Conservation (phyloP, 2,113 vertebrate genomes). For the Misgurnus anguillicaudatus region DNA sequence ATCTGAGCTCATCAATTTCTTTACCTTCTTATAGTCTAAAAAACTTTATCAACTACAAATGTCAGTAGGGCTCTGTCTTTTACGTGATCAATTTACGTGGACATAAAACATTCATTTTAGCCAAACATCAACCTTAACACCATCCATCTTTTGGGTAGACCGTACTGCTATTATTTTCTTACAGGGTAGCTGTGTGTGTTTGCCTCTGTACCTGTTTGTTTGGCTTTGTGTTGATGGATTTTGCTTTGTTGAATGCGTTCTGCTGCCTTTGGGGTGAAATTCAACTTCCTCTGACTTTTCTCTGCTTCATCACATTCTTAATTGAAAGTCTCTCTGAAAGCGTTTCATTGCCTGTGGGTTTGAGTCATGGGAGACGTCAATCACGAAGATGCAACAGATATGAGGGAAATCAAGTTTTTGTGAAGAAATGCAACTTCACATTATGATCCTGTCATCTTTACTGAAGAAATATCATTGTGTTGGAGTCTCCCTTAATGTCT, state of each 20-base stretch:
- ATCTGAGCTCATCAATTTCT: too few relatives aligned
- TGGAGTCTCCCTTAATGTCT: background rate
- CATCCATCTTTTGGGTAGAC: too few relatives aligned
- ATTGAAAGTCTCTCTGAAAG: constrained; percentile 23
- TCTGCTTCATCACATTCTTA: background rate
- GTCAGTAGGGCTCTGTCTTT: too few relatives aligned
- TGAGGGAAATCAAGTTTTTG: constrained; percentile 11
- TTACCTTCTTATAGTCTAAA: too few relatives aligned
- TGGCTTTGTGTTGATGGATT: constrained; percentile 22
- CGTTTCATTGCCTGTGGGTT: constrained; percentile 18
- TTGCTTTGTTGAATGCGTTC: constrained; percentile 15
- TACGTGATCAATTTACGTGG: too few relatives aligned
- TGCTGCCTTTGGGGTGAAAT: constrained; percentile 8
- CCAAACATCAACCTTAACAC: constrained; percentile 42
- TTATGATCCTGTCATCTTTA: background rate
- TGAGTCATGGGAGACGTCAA: constrained; percentile 29
- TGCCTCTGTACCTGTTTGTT: constrained; percentile 23
- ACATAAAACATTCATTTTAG: constrained; percentile 29
- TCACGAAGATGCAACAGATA: constrained; percentile 20
- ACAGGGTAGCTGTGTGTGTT: background rate
- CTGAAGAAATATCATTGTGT: constrained; percentile 37
- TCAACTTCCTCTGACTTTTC: background rate
- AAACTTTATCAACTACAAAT: too few relatives aligned
- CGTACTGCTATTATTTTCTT: too few relatives aligned
- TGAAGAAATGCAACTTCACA: background rate